Evolutionary conservation across 2,113 vertebrate genomes (phyloP).

Genomic region (Psittacara wagleri): DNA sequence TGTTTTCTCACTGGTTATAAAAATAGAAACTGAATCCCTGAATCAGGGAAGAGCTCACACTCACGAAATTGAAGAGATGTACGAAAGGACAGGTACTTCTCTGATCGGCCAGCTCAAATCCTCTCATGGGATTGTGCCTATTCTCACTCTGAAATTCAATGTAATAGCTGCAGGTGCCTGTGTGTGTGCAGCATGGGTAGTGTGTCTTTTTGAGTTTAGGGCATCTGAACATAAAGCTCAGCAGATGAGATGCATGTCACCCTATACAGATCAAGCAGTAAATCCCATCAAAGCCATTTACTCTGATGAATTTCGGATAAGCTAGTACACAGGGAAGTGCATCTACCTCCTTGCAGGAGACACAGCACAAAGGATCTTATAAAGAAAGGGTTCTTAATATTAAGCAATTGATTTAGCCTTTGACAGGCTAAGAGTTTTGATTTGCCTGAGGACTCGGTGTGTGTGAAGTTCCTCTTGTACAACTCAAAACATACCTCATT

Average conservation of each 20-base stretch:
- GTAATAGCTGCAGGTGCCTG: neutral
- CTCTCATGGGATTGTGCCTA: neutral
- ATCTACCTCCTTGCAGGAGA: neutral
- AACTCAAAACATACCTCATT: neutral
- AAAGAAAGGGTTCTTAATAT: neutral
- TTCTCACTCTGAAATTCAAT: neutral
- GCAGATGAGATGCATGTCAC: neutral
- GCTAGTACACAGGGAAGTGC: neutral
- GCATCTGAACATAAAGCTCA: neutral
- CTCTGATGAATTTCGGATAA: neutral
- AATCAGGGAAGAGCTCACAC: neutral
- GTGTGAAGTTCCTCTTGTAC: neutral
- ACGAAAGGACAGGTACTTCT: neutral
- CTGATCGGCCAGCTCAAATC: neutral
- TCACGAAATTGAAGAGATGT: neutral
- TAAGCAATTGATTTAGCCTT: neutral
- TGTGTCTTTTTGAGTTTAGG: neutral
- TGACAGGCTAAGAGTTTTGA: neutral
- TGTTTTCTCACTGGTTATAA: neutral
- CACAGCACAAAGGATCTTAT: neutral
- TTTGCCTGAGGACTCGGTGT: neutral
- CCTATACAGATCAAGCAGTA: neutral
- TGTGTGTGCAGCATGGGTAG: neutral
- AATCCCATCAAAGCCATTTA: conserved; percentile 20
- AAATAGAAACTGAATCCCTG: neutral